Base-by-base conservation (phyloP, 2,888 invertebrate genomes). In the Gnatocerus cornutus region DNA sequence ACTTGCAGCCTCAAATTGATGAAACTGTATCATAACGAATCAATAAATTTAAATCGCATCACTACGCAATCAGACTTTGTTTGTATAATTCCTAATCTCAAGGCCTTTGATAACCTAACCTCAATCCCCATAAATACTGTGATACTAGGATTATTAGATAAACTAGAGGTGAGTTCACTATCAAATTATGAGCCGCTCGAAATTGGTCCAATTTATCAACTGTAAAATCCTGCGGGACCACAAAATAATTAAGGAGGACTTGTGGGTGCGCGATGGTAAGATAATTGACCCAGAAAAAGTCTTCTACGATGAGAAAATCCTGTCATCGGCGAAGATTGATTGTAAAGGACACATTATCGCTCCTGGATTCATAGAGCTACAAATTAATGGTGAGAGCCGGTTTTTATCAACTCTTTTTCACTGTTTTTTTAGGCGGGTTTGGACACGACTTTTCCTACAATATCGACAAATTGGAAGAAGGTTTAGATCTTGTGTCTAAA, bases 311-410 rank as follows among this genome's bases (percentile, higher is more conserved):
- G 96, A 97, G 84, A 92, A 92, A 86, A 84, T 87, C 27, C 83
- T 87, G 76, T 93, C 98, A 27, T 91, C 95, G 82, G 78, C 87
- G 2, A 87, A 86, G 74, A 87, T 95, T 58, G 93, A 99, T 83
- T 98, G 98, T 81, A 84, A 89, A 16, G 92, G 92, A 67, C 87
- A 90, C 21, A 88, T 98, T 62, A 91, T 99, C 73, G 91, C 95
- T 16, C 97, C 99, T 3, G 99, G 99, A 69, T 98, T 95, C 84
- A 98, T 99, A 82, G 99, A 99, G 85, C 87, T 98, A 53, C 99
- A 99, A 87, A 94, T 99, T 74, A 99, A 99, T 87, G 99, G 99
- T 97, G 87, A 33, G 33, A 6, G 2, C n/a, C 7, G 7, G 33
- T 21, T 58, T 8, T 53, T 64, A 29, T 4, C 14, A 43, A 27